Evolutionary conservation across 2,888 invertebrate species (phyloP).

Genomic region (Pycnomerus fuliginosus): DNA sequence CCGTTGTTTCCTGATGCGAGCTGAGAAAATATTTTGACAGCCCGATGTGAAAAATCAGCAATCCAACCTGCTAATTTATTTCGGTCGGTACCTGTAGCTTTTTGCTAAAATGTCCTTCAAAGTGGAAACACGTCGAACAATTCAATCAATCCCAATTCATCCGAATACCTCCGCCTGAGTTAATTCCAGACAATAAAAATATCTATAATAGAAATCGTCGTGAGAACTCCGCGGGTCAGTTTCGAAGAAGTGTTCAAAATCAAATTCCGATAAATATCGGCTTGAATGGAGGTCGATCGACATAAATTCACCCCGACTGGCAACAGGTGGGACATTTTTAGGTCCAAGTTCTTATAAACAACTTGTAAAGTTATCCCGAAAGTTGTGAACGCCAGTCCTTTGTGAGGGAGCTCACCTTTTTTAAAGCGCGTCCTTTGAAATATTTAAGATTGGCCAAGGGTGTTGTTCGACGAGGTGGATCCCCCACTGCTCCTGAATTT

Average conservation of each 20-base stretch:
- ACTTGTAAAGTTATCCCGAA: slow-evolving; percentile 29
- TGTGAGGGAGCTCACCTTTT: slow-evolving; percentile 15
- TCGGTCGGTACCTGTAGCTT: no score
- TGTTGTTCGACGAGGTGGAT: no score
- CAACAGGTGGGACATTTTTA: slow-evolving; percentile 39
- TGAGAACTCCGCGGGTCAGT: slow-evolving; percentile 30
- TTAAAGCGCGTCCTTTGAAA: slow-evolving; percentile 11
- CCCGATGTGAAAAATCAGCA: no score
- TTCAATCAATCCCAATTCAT: no score
- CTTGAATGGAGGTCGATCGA: slow-evolving; percentile 36
- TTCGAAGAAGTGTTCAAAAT: slow-evolving; percentile 28
- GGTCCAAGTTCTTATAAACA: slow-evolving; percentile 30
- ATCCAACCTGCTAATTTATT: no score
- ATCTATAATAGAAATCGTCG: slow-evolving; percentile 25
- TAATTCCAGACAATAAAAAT: no score
- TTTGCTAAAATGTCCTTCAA: no score
- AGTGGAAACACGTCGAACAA: no score
- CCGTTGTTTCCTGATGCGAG: no score
- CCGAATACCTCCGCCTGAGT: no score
- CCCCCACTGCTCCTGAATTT: no score
- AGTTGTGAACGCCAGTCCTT: slow-evolving; percentile 19
- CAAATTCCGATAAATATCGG: slow-evolving; percentile 38
- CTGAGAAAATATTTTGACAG: no score
- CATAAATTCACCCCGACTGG: slow-evolving; percentile 33
- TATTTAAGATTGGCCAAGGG: slow-evolving; percentile 11